Evolutionary conservation across 2,797 vertebrate species (phyloP).

Genomic region (Amblyopsis hoosieri): DNA sequence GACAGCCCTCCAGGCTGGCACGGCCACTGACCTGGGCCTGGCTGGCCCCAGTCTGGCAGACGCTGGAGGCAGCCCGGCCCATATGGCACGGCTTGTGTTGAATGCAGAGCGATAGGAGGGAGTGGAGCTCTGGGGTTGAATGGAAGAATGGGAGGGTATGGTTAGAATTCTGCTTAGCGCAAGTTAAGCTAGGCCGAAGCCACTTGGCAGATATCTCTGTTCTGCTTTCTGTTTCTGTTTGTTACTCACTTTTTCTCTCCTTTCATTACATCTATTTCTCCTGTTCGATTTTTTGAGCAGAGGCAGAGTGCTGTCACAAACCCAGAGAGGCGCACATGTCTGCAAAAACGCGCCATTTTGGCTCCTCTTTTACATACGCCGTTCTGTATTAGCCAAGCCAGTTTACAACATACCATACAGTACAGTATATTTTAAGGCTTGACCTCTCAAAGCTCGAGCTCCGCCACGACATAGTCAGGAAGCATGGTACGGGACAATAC

Average conservation of each 20-base stretch:
- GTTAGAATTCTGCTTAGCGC: neutral
- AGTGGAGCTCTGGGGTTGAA: conserved; percentile 1
- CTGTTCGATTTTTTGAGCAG: neutral
- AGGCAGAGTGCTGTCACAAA: too few relatives aligned
- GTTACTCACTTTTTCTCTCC: neutral
- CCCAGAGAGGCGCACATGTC: too few relatives aligned
- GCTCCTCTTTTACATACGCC: too few relatives aligned
- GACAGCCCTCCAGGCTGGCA: conserved; percentile 37
- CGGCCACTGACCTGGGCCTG: conserved; percentile 26
- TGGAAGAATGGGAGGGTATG: conserved; percentile 11
- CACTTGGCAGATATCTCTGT: neutral
- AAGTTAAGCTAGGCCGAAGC: too few relatives aligned
- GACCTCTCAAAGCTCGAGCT: too few relatives aligned
- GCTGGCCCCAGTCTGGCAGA: conserved; percentile 18
- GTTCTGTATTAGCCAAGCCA: too few relatives aligned
- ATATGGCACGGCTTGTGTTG: conserved; percentile 6
- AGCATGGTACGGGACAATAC: too few relatives aligned
- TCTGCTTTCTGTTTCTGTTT: neutral
- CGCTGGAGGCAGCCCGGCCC: conserved; percentile 38
- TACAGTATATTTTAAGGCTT: too few relatives aligned
- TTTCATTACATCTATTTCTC: neutral
- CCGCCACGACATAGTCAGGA: too few relatives aligned
- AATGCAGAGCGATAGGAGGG: too few relatives aligned
- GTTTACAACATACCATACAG: too few relatives aligned
- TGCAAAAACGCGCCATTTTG: too few relatives aligned